Conservation (phyloP, 2,888 invertebrate species). For the Acanthosepion pharaonis region DNA sequence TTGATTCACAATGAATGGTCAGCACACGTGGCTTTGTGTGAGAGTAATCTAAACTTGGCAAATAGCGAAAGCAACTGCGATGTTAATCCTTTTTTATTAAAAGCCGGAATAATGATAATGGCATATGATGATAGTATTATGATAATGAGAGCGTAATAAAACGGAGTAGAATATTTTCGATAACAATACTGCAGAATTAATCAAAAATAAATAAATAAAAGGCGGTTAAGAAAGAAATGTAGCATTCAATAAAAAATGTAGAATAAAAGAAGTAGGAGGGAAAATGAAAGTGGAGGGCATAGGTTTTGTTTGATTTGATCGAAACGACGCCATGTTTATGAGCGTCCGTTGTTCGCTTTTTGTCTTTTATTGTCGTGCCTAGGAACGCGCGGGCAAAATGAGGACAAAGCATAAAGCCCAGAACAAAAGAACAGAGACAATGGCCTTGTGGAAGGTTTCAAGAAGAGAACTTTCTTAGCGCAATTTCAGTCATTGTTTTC, state of each 20-base stretch:
- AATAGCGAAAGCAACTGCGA: too few relatives aligned
- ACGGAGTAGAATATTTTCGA: not conserved
- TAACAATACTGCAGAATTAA: not conserved
- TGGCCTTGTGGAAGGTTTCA: not conserved
- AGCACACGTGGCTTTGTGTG: too few relatives aligned
- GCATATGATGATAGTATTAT: not conserved
- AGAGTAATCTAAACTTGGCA: too few relatives aligned
- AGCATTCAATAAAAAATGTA: not conserved
- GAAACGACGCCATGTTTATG: slow-evolving; percentile 16
- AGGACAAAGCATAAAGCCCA: not conserved
- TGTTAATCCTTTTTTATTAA: too few relatives aligned
- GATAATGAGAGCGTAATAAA: not conserved
- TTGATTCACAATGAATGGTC: too few relatives aligned
- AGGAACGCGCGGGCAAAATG: not conserved
- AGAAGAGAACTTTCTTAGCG: not conserved
- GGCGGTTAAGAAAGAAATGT: not conserved
- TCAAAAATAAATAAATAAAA: not conserved
- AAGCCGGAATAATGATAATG: not conserved
- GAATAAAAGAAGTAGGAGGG: not conserved
- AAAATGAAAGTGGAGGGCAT: not conserved
- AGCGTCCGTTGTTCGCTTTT: slow-evolving; percentile 2
- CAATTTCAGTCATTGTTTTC: not conserved
- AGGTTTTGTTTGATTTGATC: slow-evolving; percentile 33
- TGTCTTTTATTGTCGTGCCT: not conserved
- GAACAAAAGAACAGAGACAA: slow-evolving; percentile 20